Evolutionary conservation across 2,113 vertebrate genomes (phyloP).

Genomic region (Neodontobutis hainanensis): DNA sequence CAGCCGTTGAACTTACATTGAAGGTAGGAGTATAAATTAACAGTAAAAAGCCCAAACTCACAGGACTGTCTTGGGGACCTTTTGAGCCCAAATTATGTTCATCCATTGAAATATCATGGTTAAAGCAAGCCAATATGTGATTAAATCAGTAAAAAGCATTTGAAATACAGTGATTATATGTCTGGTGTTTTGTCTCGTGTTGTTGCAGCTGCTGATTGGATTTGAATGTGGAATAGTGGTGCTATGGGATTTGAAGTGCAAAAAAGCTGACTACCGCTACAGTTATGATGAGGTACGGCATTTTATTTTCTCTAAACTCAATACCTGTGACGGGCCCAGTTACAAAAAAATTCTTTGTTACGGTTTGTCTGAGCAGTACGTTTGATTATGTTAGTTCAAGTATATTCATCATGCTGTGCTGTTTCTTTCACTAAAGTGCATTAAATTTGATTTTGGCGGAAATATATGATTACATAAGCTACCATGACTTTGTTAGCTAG

Average conservation of each 20-base stretch:
- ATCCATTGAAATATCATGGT: no score
- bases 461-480: no score
- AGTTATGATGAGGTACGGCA: conserved; percentile 92
- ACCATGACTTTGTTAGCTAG: no score
- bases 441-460: no score
- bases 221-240: conserved; percentile 95
- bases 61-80: no score
- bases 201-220: conserved; percentile 93
- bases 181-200: conserved; percentile 27
- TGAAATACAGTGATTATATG: conserved; percentile 10
- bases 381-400: background rate
- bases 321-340: background rate
- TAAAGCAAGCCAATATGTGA: no score
- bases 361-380: conserved; percentile 2
- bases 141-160: no score
- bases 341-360: background rate
- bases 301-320: conserved; percentile 14
- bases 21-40: no score
- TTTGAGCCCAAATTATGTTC: no score
- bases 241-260: conserved; percentile 96
- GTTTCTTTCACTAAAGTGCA: background rate
- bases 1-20: no score
- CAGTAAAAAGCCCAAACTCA: no score
- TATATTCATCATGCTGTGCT: background rate
- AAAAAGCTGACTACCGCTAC: conserved; percentile 98